Percentiles rank a stretch among this genome's conserved stretches.
These are phyloP conservation scores for Heliconius nattereri DNA, from an alignment of 1,140 invertebrate genomes.

Conservation along the genomic window DNA sequence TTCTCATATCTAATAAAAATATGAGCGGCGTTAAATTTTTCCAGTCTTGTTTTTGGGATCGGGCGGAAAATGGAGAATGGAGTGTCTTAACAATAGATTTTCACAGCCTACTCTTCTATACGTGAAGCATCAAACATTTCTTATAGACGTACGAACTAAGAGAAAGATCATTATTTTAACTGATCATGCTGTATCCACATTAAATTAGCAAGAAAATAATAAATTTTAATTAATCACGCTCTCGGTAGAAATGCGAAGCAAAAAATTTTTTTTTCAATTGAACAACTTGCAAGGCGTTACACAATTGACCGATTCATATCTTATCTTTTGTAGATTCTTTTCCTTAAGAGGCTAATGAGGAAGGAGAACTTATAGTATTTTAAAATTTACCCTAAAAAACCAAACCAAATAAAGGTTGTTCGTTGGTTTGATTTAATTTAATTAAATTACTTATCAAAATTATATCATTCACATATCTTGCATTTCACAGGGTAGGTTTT, in stretches of 20 bases:
- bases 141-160: too few species aligned
- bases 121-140: too few species aligned
- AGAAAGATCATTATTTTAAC: not conserved
- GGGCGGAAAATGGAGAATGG: too few species aligned
- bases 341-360: constrained; percentile 40
- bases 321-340: constrained; percentile 33
- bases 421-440: not conserved
- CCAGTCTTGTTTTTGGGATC: too few species aligned
- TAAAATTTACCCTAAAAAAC: not conserved
- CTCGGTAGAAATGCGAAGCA: not conserved
- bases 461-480: not conserved
- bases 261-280: not conserved
- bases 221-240: not conserved
- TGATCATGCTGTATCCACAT: not conserved
- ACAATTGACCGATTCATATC: constrained; percentile 42
- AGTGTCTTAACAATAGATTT: too few species aligned
- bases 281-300: constrained; percentile 18
- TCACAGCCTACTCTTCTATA: too few species aligned
- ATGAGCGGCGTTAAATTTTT: too few species aligned
- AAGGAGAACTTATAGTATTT: constrained; percentile 8
- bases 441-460: not conserved
- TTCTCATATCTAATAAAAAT: too few species aligned
- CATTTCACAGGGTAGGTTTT: not conserved
- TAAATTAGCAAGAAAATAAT: not conserved
- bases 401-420: not conserved